phyloP scores from a whole-genome alignment of 2,888 invertebrate species.

The Spodoptera exigua region DNA sequence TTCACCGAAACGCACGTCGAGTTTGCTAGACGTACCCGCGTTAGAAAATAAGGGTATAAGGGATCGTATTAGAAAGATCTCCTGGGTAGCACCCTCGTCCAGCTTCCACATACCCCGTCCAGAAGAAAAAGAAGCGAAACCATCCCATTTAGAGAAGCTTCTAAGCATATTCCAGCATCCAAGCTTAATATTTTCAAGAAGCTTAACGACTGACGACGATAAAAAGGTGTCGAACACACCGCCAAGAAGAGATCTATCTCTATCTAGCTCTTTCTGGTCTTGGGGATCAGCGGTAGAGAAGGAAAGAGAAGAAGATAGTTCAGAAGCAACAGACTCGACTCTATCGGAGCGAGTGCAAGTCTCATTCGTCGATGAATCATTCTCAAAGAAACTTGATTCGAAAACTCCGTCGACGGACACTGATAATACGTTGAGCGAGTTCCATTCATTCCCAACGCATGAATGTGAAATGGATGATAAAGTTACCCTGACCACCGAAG shows the following conservation, averaged over 20 bases:
- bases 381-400: conserved; percentile 82
- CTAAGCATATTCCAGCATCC: conserved; percentile 91
- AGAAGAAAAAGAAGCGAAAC: conserved; percentile 82
- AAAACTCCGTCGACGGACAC: conserved; percentile 86
- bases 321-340: conserved; percentile 84
- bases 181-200: conserved; percentile 89
- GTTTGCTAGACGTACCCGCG: conserved; percentile 83
- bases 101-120: conserved; percentile 79
- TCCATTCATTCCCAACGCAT: conserved; percentile 76
- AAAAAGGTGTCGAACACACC: conserved; percentile 81
- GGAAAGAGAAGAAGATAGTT: conserved; percentile 78
- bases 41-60: conserved; percentile 76
- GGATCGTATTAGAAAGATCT: conserved; percentile 89
- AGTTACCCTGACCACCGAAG: conserved; percentile 87
- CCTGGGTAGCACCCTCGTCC: conserved; percentile 89
- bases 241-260: conserved; percentile 82
- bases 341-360: conserved; percentile 85
- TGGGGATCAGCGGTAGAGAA: conserved; percentile 82
- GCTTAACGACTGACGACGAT: conserved; percentile 78
- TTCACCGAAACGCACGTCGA: conserved; percentile 81
- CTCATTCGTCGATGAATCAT: conserved; percentile 84
- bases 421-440: conserved; percentile 84
- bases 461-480: conserved; percentile 64
- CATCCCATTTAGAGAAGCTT: conserved; percentile 91
- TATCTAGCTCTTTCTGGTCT: conserved; percentile 85